Evolutionary conservation across 2,888 invertebrate species (phyloP), one percentile per base, ranked within the genome.

Genomic region (Eledone cirrhosa): DNA sequence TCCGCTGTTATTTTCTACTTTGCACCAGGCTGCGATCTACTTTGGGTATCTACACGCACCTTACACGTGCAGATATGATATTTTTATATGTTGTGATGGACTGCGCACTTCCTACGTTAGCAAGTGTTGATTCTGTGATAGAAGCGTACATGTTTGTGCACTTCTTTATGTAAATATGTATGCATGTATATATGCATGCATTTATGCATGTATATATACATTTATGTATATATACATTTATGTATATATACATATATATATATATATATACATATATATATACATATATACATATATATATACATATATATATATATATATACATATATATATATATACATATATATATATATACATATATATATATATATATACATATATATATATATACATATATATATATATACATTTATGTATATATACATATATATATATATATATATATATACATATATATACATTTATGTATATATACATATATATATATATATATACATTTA

Each of bases 301-400:
- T 63, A 63, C 19, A 63, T 63, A 63, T 14, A 63, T 19, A 63
- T 63, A 19, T 53, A 53, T 53, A 53, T 53, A 53, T 53, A 53
- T 53, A 53, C n/a, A 53, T 53, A 53, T 53, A 53, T 53, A 53
- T 53, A 53, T 53, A 53, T 53, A 53, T 53, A 53, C n/a, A 53
- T 53, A 53, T 53, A 53, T 53, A 53, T 53, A 53, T 53, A 53
- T 53, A 53, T 53, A 53, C n/a, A 53, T 53, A 16, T 22, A 63
- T 16, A 7, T 63, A 19, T 11, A 63, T 63, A 19, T 63, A 63
- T 63, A 63, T 19, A 19, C 27, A 19, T 63, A 19, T 19, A 63
- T 63, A 63, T 19, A 63, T 63, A 63, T 19, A 19, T 63, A 63
- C 27, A 63, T 19, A 16, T 19, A 63, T 19, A 63, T 63, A 63